Evolutionary conservation across 92 coral and sea anemone species (phyloP), one percentile per base, ranked within the genome.

Genomic region (Galaxea fascicularis): DNA sequence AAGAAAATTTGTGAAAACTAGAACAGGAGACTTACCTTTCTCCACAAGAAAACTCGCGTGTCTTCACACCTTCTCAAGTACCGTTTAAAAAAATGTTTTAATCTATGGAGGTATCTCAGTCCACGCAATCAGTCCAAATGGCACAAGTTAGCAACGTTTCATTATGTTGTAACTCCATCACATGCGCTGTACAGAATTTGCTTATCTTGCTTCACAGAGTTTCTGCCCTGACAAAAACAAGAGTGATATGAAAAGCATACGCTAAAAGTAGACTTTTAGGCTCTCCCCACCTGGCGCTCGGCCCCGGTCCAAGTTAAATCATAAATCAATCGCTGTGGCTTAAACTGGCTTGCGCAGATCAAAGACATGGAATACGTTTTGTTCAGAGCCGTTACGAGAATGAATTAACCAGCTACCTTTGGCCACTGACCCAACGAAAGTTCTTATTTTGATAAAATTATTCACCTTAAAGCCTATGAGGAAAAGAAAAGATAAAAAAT

Each of bases 291-390:
- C 39, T 58, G 59, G 11, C 39, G 86, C 8, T 45, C 28, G 78
- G 78, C 78, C 41, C 12, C 46, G 21, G 66, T 70, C 86, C 86
- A 82, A 82, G 56, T 71, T 15, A 82, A 82, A 82, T 82, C 77
- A 82, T 82, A 82, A 82, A 82, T 82, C 86, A 82, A 82, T 39
- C 65, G 60, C 28, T 20, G 41, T 26, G 68, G 60, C 64, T 47
- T 65, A 9, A 4, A 64, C 20, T 53, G 62, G 52, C 84, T 31
- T 79, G 75, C 65, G 74, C 47, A 71, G 18, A 1, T 8, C 76
- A 11, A 22, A 21, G n/a, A 52, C 74, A 66, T 52, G 63, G 31
- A 79, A 49, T 52, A 10, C 10, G 39, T 52, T 20, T 16, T 16
- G 24, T 60, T 62, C 8, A 21, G 9, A 27, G 18, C 74, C 21